Evolutionary conservation across 2,888 invertebrate genomes (phyloP).

Genomic region (Liposcelis brunnea): DNA sequence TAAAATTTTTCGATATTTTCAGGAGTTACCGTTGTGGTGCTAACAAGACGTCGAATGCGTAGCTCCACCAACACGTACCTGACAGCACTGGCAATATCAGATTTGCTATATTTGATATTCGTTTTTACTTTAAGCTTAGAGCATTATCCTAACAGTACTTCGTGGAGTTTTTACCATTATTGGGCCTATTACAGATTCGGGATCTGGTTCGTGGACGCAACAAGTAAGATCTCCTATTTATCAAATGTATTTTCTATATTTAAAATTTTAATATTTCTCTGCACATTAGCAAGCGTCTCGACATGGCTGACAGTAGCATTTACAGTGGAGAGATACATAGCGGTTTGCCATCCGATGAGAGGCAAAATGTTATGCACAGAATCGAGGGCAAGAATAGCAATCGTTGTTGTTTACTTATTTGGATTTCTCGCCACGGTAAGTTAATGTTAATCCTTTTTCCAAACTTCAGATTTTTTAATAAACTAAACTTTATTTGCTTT

Average conservation of each 20-base stretch:
- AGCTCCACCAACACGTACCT: conserved; percentile 59
- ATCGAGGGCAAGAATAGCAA: conserved; percentile 46
- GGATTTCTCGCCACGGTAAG: conserved; percentile 40
- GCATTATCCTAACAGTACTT: conserved; percentile 38
- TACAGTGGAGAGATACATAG: conserved; percentile 57
- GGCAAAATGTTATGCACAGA: conserved; percentile 53
- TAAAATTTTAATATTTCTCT: neutral
- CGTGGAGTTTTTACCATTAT: conserved; percentile 33
- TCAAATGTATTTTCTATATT: conserved; percentile 10
- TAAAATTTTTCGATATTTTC: no score
- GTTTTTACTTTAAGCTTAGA: conserved; percentile 42
- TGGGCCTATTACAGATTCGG: conserved; percentile 41
- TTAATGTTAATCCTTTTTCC: neutral
- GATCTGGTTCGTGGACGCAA: conserved; percentile 47
- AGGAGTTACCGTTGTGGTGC: conserved; percentile 35
- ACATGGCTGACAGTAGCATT: conserved; percentile 61
- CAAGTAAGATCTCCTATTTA: conserved; percentile 34
- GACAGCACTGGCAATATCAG: conserved; percentile 51
- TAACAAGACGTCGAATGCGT: conserved; percentile 46
- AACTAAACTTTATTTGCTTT: neutral
- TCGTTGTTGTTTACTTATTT: conserved; percentile 36
- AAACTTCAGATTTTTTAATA: neutral
- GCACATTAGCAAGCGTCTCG: conserved; percentile 36
- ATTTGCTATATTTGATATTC: conserved; percentile 48
- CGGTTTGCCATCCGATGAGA: conserved; percentile 54